Evolutionary conservation across 35 echinoderm and acorn worm species (phyloP), one percentile per base, ranked within the genome.

Genomic region (Chiridota heheva): DNA sequence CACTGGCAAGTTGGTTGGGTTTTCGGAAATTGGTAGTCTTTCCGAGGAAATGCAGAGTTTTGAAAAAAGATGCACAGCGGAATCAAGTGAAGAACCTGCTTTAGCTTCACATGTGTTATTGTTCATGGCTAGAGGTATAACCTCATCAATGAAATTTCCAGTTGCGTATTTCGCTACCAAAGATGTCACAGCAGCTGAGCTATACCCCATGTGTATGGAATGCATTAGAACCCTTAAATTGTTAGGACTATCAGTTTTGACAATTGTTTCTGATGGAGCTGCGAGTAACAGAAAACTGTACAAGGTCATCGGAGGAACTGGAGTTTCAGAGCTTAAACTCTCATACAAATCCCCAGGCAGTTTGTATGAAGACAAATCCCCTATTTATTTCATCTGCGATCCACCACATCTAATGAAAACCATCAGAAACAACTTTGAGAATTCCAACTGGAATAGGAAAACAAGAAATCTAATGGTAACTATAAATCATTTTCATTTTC

Each of bases 381-480:
- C 49, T n/a, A 29, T 83, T 2, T 83, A 83, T 32, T 83, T 83
- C 55, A 55, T 65, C 26, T 67, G 39, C 0, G 80, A 81, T 55
- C 58, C 40, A 0, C 78, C 60, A 2, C 59, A 81, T 44, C 78
- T 81, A 1, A 29, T 81, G 2, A 81, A 81, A 20, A 81, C 78
- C 0, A 20, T 47, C 4, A 29, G 59, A 58, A 81, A 65, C 47
- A 67, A 81, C 42, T 2, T 41, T 1, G 78, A 81, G 37, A 81
- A 81, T 1, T 81, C 78, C 13, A 40, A 61, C 22, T 44, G 59
- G 36, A 65, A 67, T 45, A 25, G 47, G 0, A 65, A 47, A 37
- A 67, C 78, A 29, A 40, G 78, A 33, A 81, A 81, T 3, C 25
- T 81, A 42, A 13, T 37, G 25, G 78, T 81, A 58, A 81, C 58